phyloP scores from a whole-genome alignment of 2,888 invertebrate species.

The Leucoma salicis region DNA sequence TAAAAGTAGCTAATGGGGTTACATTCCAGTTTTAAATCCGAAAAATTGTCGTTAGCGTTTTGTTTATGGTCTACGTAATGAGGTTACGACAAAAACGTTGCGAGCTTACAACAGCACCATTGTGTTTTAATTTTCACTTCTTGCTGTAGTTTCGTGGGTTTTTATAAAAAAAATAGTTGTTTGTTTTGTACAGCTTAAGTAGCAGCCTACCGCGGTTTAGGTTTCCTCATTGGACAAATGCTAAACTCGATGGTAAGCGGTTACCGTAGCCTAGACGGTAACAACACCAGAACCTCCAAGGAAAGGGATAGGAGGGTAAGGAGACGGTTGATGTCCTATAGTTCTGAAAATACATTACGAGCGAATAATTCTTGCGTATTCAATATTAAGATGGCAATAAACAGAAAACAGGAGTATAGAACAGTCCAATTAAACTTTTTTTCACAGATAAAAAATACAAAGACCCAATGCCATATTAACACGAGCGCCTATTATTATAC shows the following conservation, averaged over 20 bases:
- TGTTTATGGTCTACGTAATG: conserved; percentile 28
- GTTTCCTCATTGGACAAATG: no score
- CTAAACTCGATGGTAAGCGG: no score
- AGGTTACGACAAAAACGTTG: conserved; percentile 16
- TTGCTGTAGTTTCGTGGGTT: no score
- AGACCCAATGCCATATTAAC: conserved; percentile 37
- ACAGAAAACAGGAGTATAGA: conserved; percentile 25
- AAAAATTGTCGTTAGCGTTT: conserved; percentile 23
- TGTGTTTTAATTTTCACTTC: conserved; percentile 11
- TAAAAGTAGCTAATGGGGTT: conserved; percentile 13
- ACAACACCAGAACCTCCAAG: no score
- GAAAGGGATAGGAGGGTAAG: no score
- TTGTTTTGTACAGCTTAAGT: no score
- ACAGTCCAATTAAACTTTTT: conserved; percentile 25
- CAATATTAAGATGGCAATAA: conserved; percentile 18
- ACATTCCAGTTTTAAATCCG: conserved; percentile 28
- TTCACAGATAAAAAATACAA: conserved; percentile 17
- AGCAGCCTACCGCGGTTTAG: no score
- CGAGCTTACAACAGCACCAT: conserved; percentile 16
- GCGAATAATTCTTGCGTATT: conserved; percentile 8
- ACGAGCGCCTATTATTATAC: conserved; percentile 39
- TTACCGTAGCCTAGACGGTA: no score
- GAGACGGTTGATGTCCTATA: no score
- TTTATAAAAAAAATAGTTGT: no score
- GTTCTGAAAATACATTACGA: no score